Conservation (phyloP, 2,113 vertebrate species). For the Pteropus alecto region DNA sequence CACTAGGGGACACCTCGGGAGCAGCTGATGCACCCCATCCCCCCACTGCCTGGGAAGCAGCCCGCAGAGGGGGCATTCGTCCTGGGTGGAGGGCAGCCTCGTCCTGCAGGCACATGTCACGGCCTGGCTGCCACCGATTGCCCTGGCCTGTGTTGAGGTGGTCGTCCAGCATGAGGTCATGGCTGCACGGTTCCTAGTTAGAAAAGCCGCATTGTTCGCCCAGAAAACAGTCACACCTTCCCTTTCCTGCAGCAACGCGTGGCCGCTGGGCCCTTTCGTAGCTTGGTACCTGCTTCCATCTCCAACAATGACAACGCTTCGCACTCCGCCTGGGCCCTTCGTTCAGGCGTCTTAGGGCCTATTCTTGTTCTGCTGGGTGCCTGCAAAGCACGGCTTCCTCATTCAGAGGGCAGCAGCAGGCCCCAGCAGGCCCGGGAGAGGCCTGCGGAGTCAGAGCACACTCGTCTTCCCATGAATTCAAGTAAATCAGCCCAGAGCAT, state of each 20-base stretch:
- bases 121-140: background rate
- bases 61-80: background rate
- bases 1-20: background rate
- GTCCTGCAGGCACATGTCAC: accelerated
- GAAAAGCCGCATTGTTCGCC: background rate
- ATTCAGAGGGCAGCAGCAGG: background rate
- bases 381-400: slow-evolving; percentile 29
- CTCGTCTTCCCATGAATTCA: background rate
- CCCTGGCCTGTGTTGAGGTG: background rate
- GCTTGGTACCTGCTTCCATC: background rate
- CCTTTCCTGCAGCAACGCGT: background rate
- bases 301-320: background rate
- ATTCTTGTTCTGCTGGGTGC: background rate
- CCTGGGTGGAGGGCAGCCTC: background rate
- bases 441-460: background rate
- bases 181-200: background rate
- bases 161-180: background rate
- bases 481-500: background rate
- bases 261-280: background rate
- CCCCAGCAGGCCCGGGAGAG: background rate
- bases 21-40: background rate
- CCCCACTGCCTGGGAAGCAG: background rate
- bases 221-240: background rate
- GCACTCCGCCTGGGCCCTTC: background rate
- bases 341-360: background rate